Base-by-base conservation (phyloP, 2,113 vertebrate species). In the Podocnemis expansa region DNA sequence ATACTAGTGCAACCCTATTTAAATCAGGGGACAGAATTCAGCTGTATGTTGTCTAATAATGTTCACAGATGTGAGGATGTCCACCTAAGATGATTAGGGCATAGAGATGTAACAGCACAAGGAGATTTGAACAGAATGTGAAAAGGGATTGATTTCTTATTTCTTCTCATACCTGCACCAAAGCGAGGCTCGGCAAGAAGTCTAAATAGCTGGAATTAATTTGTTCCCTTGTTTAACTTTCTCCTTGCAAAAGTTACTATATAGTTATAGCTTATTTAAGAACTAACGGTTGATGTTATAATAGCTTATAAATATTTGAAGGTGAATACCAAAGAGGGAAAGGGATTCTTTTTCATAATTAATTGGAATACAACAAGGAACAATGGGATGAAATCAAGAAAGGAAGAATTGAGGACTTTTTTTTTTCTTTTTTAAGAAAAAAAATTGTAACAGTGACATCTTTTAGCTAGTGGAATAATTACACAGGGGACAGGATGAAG, bases 391-490 rank as follows among this genome's bases (percentile, higher is more conserved):
- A 84, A 41, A 80, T 76, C 83, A 17, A 56, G 56, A 78, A 88
- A 60, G 34, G 27, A 17, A 76, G 76, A 91, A 88, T 45, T 19
- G 5, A 80, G 9, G n/a, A n/a, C n/a, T n/a, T n/a, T n/a, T n/a
- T n/a, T n/a, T n/a, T n/a, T n/a, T n/a, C n/a, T n/a, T n/a, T n/a
- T n/a, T n/a, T n/a, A n/a, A 17, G 22, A 75, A 38, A n/a, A 38
- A 84, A 47, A 12, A 0, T 1, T 29, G n/a, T 43, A 60, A 34
- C 10, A 29, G 34, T 0, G 6, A 19, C 29, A 22, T 12, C 1
- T 67, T 81, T 78, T 24, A 58, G 22, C 43, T 19, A 60, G 7
- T 67, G 52, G 34, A 63, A 41, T n/a, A 58, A 9, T 43, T 21
- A 2, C 17, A 11, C 16, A 4, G 29, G 19, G 41, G 10, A 24